Evolutionary conservation across 1,140 invertebrate genomes (phyloP).

Genomic region (Cotesia chilonis): DNA sequence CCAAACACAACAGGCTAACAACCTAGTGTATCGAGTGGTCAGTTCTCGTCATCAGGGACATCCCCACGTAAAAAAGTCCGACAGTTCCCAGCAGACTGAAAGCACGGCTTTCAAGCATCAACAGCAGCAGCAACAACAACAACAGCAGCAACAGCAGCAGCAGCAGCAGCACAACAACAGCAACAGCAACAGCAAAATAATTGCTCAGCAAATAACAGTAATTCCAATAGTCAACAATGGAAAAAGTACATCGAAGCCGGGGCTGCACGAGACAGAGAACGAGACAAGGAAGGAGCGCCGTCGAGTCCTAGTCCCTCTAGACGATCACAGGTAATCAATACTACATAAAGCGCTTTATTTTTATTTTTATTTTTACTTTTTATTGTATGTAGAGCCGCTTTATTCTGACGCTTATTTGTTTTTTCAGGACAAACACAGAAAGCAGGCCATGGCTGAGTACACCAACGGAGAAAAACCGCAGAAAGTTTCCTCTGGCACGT

Average conservation of each 20-base stretch:
- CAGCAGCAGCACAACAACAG: slow-evolving; percentile 43
- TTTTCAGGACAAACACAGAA: slow-evolving; percentile 60
- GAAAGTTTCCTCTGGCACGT: slow-evolving; percentile 63
- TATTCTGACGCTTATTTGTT: neutral
- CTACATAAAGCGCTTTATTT: neutral
- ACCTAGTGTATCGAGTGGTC: slow-evolving; percentile 65
- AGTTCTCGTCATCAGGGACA: slow-evolving; percentile 59
- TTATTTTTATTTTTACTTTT: slow-evolving; percentile 15
- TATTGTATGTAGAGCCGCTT: slow-evolving; percentile 8
- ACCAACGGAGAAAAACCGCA: slow-evolving; percentile 60
- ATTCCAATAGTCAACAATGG: slow-evolving; percentile 68
- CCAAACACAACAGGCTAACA: slow-evolving; percentile 59
- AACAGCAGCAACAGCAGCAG: slow-evolving; percentile 49
- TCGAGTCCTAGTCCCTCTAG: slow-evolving; percentile 62
- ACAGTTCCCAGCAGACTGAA: slow-evolving; percentile 70
- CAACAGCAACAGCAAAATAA: slow-evolving; percentile 40
- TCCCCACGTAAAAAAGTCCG: slow-evolving; percentile 67
- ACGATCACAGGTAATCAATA: slow-evolving; percentile 55
- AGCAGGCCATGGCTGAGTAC: slow-evolving; percentile 62
- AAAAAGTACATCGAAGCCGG: slow-evolving; percentile 69
- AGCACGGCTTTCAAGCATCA: slow-evolving; percentile 67
- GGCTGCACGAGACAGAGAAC: slow-evolving; percentile 56
- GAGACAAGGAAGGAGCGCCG: slow-evolving; percentile 58
- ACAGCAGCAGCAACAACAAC: slow-evolving; percentile 46
- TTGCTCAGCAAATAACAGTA: slow-evolving; percentile 56